Evolutionary conservation across 2,797 vertebrate genomes (phyloP).

Genomic region (Yasuhikotakia modesta): DNA sequence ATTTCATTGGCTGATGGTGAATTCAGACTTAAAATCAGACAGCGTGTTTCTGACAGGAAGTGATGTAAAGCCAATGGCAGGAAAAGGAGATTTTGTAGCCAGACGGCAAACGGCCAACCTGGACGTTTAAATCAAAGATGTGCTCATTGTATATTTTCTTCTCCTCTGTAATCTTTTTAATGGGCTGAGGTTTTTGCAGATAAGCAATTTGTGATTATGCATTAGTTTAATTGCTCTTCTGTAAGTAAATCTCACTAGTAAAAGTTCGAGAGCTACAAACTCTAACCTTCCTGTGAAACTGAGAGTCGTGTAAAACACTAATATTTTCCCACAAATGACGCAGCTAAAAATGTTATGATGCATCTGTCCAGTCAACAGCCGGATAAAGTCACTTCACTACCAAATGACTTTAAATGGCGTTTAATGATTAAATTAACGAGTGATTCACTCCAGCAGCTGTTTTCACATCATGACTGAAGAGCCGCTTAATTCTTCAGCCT

Average conservation of each 20-base stretch:
- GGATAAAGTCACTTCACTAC: constrained; percentile 29
- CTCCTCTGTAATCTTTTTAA: constrained; percentile 40
- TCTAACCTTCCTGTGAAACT: neutral
- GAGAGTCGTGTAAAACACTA: neutral
- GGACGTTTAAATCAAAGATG: constrained; percentile 27
- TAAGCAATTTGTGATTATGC: constrained; percentile 37
- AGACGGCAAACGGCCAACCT: neutral
- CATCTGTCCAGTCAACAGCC: neutral
- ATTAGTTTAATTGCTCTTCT: constrained; percentile 42
- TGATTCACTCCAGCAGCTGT: neutral
- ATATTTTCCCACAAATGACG: neutral
- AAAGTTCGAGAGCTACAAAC: neutral
- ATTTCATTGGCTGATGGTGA: neutral
- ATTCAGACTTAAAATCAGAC: neutral
- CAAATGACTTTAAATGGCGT: constrained; percentile 13
- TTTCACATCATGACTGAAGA: neutral
- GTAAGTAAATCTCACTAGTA: constrained; percentile 3
- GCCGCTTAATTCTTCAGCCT: neutral
- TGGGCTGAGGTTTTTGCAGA: constrained; percentile 29
- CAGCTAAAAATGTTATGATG: constrained; percentile 7
- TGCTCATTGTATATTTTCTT: constrained; percentile 15
- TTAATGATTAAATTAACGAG: constrained; percentile 31
- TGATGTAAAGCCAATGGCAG: constrained; percentile 11
- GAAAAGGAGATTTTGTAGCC: constrained; percentile 3
- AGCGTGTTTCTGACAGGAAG: neutral